Evolutionary conservation across 2,797 vertebrate species (phyloP), one percentile per base, ranked within the genome.

Genomic region (Peromyscus melanophrys): DNA sequence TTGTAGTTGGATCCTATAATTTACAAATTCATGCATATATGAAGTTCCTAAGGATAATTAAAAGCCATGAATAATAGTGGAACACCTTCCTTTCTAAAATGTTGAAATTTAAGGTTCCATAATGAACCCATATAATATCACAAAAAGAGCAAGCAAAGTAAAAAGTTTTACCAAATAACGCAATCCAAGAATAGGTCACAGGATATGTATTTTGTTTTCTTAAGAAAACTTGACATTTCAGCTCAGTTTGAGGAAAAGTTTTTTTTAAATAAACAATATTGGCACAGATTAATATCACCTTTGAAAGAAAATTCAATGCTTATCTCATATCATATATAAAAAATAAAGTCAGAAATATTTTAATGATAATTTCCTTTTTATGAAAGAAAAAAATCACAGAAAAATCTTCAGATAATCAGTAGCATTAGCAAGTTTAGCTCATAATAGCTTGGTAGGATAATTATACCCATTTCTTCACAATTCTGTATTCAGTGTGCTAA

Each of bases 261-360:
- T 49, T 55, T 91, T 55, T 91, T 88, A 40, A 96, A 37, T 84
- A 89, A 85, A 49, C 40, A 59, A 13, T 46, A 16, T 21, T 55
- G 37, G 59, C n/a, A 77, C 17, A 87, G 4, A 16, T 81, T 17
- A 65, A 85, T 59, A 85, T 16, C 27, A 67, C 2, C 73, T 59
- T 83, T 83, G 19, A 21, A 75, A 76, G 31, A 95, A 76, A 81
- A 82, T 67, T 76, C 23, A 92, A 21, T 12, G 46, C 11, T 34
- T 65, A 25, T 82, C 23, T 90, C 31, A 65, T 0, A 40, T 21
- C 21, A 52, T 9, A 81, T 37, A 69, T 81, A 65, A 80, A 80
- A 69, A 69, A 25, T 77, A 76, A 95, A 34, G 73, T 86, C 34
- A 88, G 80, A 21, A 87, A 55, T 37, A 57, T 57, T 84, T 90